Evolutionary conservation across 2,888 invertebrate species (phyloP), one percentile per base, ranked within the genome.

Genomic region (Eristalinus sepulchralis): DNA sequence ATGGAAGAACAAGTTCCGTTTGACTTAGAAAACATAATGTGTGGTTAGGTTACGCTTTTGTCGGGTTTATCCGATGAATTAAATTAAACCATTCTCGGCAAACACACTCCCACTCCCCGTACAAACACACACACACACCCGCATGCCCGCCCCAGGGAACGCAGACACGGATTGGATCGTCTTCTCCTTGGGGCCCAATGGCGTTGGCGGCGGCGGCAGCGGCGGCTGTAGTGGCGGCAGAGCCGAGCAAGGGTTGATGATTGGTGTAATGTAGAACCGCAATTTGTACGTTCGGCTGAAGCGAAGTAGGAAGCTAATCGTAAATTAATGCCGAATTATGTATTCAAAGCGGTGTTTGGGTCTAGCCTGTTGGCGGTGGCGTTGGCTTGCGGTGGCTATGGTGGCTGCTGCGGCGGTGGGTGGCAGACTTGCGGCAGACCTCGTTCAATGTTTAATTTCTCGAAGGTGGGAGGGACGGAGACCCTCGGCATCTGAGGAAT

Each of bases 41-140:
- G 86, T 83, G 86, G 86, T 86, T 83, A 83, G 86, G 86, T 86
- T 83, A 86, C 86, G 86, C 86, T 86, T 86, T 86, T 86, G 83
- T 86, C 67, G 78, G 79, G 78, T 63, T 85, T 79, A 86, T 86
- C 82, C 78, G 73, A 82, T 71, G 78, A 83, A 86, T 86, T 83
- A 86, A 86, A 86, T 86, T 86, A 83, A 79, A 75, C 78, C 86
- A 83, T 83, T 78, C 68, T 47, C 47, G 2, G 47, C 47, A 47
- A 17, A n/a, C 47, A 17, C 17, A 47, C 47, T 8, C 60, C 27
- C 39, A 34, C 27, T 27, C 27, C 27, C 5, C 5, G 27, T 27
- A 64, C 53, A 75, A 11, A 36, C 11, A 27, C 55, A 20, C 20
- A 22, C 27, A 62, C 27, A 62, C 33, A 17, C 47, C 17, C 47